Base-by-base conservation (phyloP, 2,888 invertebrate genomes). In the Leptopterna dolabrata region DNA sequence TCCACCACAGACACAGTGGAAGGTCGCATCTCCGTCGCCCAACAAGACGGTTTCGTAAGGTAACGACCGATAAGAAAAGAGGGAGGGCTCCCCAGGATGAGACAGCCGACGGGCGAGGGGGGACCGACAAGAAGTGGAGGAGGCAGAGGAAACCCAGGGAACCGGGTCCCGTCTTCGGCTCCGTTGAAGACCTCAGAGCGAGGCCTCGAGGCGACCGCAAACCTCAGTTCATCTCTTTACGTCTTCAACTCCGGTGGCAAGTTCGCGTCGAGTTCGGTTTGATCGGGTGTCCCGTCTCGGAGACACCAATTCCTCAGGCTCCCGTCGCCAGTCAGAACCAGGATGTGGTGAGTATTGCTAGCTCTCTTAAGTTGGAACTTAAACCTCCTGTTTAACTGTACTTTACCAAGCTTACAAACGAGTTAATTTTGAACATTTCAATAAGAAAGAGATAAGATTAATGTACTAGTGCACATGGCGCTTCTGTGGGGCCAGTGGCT, bases 31-130 rank as follows among this genome's bases (percentile, higher is more conserved):
- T 63, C 63, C 13, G 63, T 63, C 63, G 19, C 19, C 55, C 55
- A 19, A 19, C 55, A 55, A 9, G 55, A 55, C 55, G n/a, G 55
- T 63, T 63, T 63, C 63, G 63, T 63, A 63, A n/a, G 63, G 63
- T 36, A 63, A 63, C 63, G 63, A 63, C 63, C 63, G 63, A 63
- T 63, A 63, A 63, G 63, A 63, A 47, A 47, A 47, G 47, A 47
- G 47, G 47, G 47, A 47, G 47, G 13, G 47, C 47, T 47, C 16
- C 47, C 47, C 47, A 47, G 14, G 47, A 47, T 16, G 13, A 47
- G 47, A 47, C 14, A 3, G 47, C 13, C 47, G 13, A 2, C 36
- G 36, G 47, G 19, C 27, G 63, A 24, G 13, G 63, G 24, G 24
- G 63, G 63, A 24, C 63, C 24, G 11, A 24, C 63, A 63, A 63